Conservation (phyloP, 2,797 vertebrate species). For the Ceryle rudis region DNA sequence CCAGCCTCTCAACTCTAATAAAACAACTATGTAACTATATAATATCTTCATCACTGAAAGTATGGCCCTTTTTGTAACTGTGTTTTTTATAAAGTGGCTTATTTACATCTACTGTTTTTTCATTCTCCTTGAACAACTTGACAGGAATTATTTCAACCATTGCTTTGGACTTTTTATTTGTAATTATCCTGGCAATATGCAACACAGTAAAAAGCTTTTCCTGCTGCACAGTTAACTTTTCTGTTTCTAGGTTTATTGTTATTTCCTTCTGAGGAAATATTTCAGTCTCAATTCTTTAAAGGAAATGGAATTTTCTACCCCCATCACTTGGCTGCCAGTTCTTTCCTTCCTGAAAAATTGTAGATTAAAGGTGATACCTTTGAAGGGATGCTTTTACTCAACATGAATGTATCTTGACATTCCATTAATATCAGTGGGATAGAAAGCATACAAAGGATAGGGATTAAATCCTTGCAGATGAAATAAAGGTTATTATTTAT, state of each 20-base stretch:
- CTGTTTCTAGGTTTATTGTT: neutral
- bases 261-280: neutral
- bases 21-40: neutral
- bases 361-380: neutral
- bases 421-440: accelerated
- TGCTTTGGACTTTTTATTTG: neutral
- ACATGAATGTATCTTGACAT: neutral
- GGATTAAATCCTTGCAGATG: neutral
- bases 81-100: neutral
- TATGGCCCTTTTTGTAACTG: neutral
- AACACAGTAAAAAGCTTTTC: neutral
- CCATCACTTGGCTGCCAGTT: neutral
- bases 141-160: neutral
- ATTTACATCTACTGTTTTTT: neutral
- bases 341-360: neutral
- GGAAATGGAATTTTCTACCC: neutral
- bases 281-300: neutral
- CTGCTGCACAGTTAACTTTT: neutral
- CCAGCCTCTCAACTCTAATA: neutral
- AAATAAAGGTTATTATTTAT: neutral
- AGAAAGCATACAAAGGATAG: neutral
- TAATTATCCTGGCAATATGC: neutral
- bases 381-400: neutral
- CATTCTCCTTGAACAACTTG: neutral
- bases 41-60: neutral